Evolutionary conservation across 2,797 vertebrate genomes (phyloP), one percentile per base, ranked within the genome.

Genomic region (Typhlichthys subterraneus): DNA sequence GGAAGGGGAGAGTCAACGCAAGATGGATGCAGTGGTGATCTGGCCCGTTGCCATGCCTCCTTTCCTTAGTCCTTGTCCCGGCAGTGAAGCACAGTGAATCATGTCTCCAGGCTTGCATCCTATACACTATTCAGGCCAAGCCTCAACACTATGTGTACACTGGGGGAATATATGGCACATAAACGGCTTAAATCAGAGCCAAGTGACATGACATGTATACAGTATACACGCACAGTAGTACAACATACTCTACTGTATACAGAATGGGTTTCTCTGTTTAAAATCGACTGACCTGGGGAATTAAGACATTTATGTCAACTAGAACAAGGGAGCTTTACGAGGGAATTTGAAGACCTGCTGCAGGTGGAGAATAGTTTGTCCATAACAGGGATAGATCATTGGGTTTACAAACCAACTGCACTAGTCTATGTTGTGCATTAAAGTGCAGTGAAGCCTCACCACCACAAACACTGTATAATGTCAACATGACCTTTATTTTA

Each of bases 11-110:
- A 74, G 67, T 77, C 62, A 61, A 17, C 14, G 12, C 46, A 57
- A 65, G 58, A 70, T 17, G 63, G 67, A 66, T 73, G 59, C 70
- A 58, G 67, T 5, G 47, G 66, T 74, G 72, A 74, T 75, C 65
- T 63, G 60, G 63, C 71, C 74, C 59, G 14, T 42, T 14, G 69
- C 69, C 61, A 33, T 60, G 63, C 73, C 69, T 69, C 68, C 57
- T 75, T 57, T 2, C 52, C 68, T 69, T 48, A 59, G 71, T 38
- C 33, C 33, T 38, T 3, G 7, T 38, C 33, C 33, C 33, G 8
- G 33, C 33, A 38, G 7, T 38, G 33, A 38, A 38, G 33, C 33
- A 38, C 6, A 38, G 33, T 8, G 8, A 23, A 23, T 23, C 23
- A 23, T 23, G 23, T 23, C 23, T 23, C 23, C 23, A 23, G 23